Evolutionary conservation across 2,113 vertebrate genomes (phyloP).

Genomic region (Mesembrinibis cayennensis): DNA sequence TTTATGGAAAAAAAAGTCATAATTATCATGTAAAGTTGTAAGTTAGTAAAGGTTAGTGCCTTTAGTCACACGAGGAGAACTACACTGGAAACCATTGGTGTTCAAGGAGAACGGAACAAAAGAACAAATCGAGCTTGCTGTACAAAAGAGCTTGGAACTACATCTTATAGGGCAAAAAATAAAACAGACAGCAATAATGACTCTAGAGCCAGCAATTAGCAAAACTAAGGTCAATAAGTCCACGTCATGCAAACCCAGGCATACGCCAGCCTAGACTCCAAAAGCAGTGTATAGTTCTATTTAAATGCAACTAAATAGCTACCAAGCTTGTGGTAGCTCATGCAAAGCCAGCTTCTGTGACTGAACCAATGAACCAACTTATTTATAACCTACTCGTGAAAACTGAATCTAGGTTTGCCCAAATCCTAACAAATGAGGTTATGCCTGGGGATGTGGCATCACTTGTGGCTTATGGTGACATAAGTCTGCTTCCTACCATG

Average conservation of each 20-base stretch:
- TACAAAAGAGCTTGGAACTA: neutral
- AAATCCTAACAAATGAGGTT: neutral
- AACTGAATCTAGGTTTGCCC: neutral
- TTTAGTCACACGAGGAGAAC: neutral
- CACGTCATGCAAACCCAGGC: neutral
- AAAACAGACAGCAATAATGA: neutral
- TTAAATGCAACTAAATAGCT: neutral
- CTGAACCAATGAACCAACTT: neutral
- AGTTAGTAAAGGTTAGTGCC: neutral
- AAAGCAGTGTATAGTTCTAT: neutral
- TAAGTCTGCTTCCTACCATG: neutral
- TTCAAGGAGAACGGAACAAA: neutral
- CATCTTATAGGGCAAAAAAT: neutral
- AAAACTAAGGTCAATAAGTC: neutral
- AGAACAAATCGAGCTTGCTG: neutral
- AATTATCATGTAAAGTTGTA: neutral
- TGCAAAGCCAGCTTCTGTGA: neutral
- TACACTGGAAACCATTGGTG: neutral
- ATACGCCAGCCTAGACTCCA: too few relatives aligned
- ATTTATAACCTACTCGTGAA: neutral
- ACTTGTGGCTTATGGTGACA: neutral
- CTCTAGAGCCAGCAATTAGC: neutral
- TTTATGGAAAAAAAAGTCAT: fast-evolving
- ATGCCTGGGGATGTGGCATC: neutral
- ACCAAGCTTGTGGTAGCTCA: neutral